phyloP scores from a whole-genome alignment of 2,797 vertebrate species.

The Sarcophilus harrisii region DNA sequence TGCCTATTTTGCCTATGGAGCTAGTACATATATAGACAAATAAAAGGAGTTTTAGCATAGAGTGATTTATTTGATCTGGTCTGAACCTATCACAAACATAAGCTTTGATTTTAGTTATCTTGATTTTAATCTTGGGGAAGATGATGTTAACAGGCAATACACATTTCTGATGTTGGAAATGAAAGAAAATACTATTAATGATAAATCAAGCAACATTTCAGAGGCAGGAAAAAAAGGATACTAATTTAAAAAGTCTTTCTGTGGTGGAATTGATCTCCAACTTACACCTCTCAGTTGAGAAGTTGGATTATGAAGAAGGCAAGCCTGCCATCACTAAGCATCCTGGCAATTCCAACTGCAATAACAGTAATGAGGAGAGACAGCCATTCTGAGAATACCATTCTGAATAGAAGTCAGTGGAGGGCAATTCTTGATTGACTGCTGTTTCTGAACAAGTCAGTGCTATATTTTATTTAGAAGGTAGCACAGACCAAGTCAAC shows the following conservation, averaged over 20 bases:
- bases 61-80: not conserved
- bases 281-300: not conserved
- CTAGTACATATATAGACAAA: not conserved
- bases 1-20: not conserved
- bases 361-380: constrained; percentile 66
- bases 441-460: constrained; percentile 43
- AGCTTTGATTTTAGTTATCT: not conserved
- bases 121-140: constrained; percentile 24
- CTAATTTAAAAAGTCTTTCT: not conserved
- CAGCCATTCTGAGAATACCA: constrained; percentile 63
- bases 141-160: constrained; percentile 2
- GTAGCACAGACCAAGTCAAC: constrained; percentile 6
- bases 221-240: not conserved
- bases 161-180: constrained; percentile 38
- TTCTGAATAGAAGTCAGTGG: constrained; percentile 21
- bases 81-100: constrained; percentile 29
- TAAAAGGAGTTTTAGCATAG: not conserved
- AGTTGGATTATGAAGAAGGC: constrained; percentile 76
- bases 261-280: constrained; percentile 1
- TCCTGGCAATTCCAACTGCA: not conserved
- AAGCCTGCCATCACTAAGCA: constrained; percentile 71
- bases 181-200: not conserved
- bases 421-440: constrained; percentile 57
- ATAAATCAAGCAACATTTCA: constrained; percentile 7
- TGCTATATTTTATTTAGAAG: not conserved